Evolutionary conservation across 2,888 invertebrate species (phyloP).

Genomic region (Dusona sp.): DNA sequence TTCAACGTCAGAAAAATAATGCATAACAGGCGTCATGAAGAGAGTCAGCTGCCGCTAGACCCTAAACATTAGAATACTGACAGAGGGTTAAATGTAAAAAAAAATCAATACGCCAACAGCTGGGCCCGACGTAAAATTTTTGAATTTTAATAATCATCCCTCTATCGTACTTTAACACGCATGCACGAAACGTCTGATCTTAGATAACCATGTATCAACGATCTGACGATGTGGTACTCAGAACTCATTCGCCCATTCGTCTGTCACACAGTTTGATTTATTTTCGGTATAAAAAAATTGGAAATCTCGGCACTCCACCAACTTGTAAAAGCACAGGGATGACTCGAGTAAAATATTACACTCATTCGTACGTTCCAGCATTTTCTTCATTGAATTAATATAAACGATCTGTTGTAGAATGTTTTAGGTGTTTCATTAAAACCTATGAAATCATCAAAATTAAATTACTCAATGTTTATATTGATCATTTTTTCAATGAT

Average conservation of each 20-base stretch:
- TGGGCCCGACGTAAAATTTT: conserved; percentile 6
- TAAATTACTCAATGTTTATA: not conserved
- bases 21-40: not conserved
- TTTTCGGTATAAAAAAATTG: not conserved
- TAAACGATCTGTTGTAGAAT: not conserved
- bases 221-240: not conserved
- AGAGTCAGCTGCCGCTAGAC: conserved; percentile 27
- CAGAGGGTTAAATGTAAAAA: not conserved
- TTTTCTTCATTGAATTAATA: not conserved
- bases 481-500: not conserved
- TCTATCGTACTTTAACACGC: conserved; percentile 17
- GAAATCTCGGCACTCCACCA: not conserved
- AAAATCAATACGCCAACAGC: conserved; percentile 43
- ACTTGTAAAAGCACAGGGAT: not conserved
- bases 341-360: not conserved
- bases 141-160: conserved; percentile 16
- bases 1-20: conserved; percentile 20
- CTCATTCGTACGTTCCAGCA: not conserved
- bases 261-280: not conserved
- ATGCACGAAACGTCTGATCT: conserved; percentile 18
- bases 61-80: not conserved
- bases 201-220: conserved; percentile 17
- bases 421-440: not conserved
- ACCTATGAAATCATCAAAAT: not conserved
- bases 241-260: conserved; percentile 7